Percentiles rank a stretch among this genome's conserved stretches.
phyloP scores from a whole-genome alignment of 2,797 vertebrate species.

The Varecia variegata region DNA sequence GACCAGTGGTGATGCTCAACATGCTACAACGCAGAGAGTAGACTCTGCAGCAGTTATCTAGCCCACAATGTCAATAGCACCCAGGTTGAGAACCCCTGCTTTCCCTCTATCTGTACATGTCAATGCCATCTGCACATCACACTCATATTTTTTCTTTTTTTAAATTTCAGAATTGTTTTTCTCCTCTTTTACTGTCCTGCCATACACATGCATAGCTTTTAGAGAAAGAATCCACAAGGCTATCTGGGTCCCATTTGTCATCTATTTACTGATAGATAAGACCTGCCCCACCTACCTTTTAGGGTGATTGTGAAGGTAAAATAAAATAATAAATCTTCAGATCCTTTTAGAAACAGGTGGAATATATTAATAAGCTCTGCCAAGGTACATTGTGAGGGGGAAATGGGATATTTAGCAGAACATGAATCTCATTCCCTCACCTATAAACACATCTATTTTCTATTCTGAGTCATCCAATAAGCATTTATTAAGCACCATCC shows the following conservation, averaged over 20 bases:
- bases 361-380: conserved; percentile 38
- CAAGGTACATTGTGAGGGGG: conserved; percentile 52
- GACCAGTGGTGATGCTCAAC: background rate
- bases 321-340: conserved; percentile 13
- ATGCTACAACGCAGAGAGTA: background rate
- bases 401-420: conserved; percentile 60
- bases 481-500: conserved; percentile 28
- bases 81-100: background rate
- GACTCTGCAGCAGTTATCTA: background rate
- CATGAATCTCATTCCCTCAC: conserved; percentile 45
- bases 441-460: conserved; percentile 45
- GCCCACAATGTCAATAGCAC: background rate
- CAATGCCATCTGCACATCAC: background rate
- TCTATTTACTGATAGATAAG: background rate
- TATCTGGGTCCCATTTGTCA: background rate
- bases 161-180: too few relatives aligned
- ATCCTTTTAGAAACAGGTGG: conserved; percentile 54
- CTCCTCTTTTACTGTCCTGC: background rate
- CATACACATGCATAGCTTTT: background rate
- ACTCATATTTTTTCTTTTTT: background rate
- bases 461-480: conserved; percentile 3
- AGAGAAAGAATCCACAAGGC: background rate
- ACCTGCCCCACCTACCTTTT: background rate
- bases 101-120: background rate
- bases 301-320: background rate